Evolutionary conservation across 2,113 vertebrate species (phyloP).

Genomic region (Corapipo altera): DNA sequence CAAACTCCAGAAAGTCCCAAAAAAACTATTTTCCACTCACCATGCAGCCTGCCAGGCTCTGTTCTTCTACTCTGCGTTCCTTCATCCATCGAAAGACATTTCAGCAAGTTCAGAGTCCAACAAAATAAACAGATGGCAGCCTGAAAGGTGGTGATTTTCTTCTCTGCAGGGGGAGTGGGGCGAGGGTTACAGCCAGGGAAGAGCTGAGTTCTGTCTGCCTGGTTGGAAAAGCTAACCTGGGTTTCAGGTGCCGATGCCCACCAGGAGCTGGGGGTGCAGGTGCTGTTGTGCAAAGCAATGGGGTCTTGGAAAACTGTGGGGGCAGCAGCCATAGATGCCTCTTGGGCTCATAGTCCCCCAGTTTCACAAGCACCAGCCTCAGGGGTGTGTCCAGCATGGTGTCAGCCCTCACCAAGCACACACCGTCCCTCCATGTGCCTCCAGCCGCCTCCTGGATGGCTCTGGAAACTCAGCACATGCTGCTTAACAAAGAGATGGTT

Average conservation of each 20-base stretch:
- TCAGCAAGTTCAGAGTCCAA: constrained; percentile 17
- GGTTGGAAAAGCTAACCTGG: not conserved
- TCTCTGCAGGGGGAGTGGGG: not conserved
- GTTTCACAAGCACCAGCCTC: rapidly evolving
- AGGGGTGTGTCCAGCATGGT: not conserved
- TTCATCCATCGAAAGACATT: constrained; percentile 34
- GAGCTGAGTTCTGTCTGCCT: not conserved
- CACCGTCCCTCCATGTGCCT: rapidly evolving
- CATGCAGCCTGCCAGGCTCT: constrained; percentile 64
- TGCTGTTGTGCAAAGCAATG: rapidly evolving
- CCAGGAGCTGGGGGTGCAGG: rapidly evolving
- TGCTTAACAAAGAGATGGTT: not conserved
- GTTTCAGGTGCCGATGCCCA: not conserved
- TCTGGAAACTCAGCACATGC: rapidly evolving
- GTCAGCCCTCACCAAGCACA: too few relatives aligned
- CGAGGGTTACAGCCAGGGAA: not conserved
- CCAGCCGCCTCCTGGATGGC: rapidly evolving
- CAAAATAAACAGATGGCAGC: constrained; percentile 51
- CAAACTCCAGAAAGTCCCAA: constrained; percentile 31
- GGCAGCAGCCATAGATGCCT: not conserved
- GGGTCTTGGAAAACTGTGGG: not conserved
- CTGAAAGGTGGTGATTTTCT: constrained; percentile 9
- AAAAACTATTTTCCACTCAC: constrained; percentile 56
- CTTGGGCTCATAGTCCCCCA: not conserved
- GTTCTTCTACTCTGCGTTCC: constrained; percentile 49